A percentile compares a stretch with the other conserved stretches of the same genome.
Evolutionary conservation across 1,140 invertebrate species (phyloP).

Genomic region (Caerostris extrusa): DNA sequence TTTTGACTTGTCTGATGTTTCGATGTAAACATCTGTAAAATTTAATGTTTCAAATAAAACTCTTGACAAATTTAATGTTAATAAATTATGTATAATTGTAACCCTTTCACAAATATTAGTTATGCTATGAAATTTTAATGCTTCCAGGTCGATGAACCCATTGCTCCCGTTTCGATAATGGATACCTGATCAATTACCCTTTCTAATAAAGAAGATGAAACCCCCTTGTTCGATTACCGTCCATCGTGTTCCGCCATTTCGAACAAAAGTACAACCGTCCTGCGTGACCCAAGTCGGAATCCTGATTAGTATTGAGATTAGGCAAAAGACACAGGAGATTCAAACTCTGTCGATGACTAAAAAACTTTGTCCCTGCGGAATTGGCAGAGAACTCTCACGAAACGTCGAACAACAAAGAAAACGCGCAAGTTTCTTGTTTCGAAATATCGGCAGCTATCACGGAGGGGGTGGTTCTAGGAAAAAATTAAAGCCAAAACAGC

Average conservation of each 20-base stretch:
- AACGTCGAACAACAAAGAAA: not conserved
- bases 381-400: not conserved
- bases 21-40: no score
- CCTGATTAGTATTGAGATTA: not conserved
- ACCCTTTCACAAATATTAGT: not conserved
- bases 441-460: slow-evolving; percentile 30
- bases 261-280: slow-evolving; percentile 33
- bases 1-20: no score
- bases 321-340: not conserved
- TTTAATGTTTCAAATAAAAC: no score
- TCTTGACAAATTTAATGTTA: no score
- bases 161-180: not conserved
- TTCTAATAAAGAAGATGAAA: not conserved
- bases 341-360: not conserved
- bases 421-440: slow-evolving; percentile 7
- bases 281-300: not conserved
- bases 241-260: slow-evolving; percentile 1
- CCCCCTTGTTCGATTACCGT: not conserved
- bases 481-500: slow-evolving; percentile 16
- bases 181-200: not conserved
- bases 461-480: not conserved
- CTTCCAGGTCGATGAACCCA: not conserved
- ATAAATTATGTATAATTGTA: no score
- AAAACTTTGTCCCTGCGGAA: not conserved
- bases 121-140: not conserved